These are phyloP conservation scores for Sarcophaga bullata DNA, from an alignment of 1,140 invertebrate species.

Conservation along the genomic window DNA sequence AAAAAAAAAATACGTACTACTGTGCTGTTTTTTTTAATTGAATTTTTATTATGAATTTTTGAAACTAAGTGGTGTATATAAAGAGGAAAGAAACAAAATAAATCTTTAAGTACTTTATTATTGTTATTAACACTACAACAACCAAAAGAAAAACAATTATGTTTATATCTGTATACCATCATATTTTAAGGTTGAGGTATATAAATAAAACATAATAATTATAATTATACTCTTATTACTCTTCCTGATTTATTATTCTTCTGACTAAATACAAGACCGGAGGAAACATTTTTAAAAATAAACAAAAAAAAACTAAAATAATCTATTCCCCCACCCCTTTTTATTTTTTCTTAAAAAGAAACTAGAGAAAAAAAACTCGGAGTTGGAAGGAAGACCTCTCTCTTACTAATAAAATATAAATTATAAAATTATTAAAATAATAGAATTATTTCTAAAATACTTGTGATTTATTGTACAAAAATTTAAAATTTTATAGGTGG, in stretches of 20 bases:
- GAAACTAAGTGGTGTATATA: background rate
- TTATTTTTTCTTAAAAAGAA: no score
- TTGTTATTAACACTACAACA: slow-evolving; percentile 20
- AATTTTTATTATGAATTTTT: background rate
- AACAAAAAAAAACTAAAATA: background rate
- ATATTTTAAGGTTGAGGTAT: background rate
- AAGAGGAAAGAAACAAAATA: background rate
- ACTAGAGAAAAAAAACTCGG: no score
- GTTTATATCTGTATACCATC: background rate
- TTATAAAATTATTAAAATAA: no score
- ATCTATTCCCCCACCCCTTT: no score
- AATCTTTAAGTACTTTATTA: background rate
- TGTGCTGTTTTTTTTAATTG: slow-evolving; percentile 8
- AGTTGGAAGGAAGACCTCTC: no score
- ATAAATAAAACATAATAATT: no score
- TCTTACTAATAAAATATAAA: no score
- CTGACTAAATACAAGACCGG: background rate
- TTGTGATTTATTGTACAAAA: no score
- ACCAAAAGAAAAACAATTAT: background rate
- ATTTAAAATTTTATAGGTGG: no score
- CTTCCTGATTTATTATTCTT: no score
- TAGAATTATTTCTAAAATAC: no score
- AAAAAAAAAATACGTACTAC: background rate
- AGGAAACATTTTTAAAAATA: background rate
- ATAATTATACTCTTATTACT: no score